These are phyloP conservation scores for Anguilla megastoma DNA, from an alignment of 2,797 vertebrate genomes.

Conservation along the genomic window DNA sequence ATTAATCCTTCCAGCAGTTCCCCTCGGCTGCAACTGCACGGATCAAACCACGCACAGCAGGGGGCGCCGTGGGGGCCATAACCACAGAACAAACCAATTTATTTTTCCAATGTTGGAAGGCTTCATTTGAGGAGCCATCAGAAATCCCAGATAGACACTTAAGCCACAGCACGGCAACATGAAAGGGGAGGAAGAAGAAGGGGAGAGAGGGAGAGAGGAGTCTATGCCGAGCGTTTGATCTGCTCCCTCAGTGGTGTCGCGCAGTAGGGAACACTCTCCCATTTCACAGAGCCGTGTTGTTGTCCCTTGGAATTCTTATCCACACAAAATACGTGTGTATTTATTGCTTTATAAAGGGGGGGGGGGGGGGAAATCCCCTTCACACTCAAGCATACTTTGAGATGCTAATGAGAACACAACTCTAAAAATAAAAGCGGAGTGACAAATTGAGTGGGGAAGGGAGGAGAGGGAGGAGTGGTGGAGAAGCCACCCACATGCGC, in stretches of 20 bases:
- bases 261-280: constrained; percentile 1
- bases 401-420: constrained; percentile 12
- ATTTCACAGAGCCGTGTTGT: background rate
- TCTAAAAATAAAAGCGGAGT: constrained; percentile 7
- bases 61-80: constrained; percentile 27
- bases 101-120: constrained; percentile 2
- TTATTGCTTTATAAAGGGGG: background rate
- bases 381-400: background rate
- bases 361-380: background rate
- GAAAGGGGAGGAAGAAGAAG: background rate
- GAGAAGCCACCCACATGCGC: background rate
- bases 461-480: background rate
- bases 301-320: constrained; percentile 12
- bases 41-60: constrained; percentile 6
- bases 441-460: background rate
- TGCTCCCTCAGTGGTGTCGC: background rate
- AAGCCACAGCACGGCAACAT: background rate
- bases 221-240: background rate
- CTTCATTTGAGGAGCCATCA: constrained; percentile 19
- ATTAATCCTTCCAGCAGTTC: constrained; percentile 9
- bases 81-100: constrained; percentile 5
- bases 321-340: constrained; percentile 14
- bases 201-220: background rate
- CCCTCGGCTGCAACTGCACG: background rate
- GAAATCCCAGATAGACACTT: constrained; percentile 22